Base-by-base conservation (phyloP, 2,797 vertebrate genomes). In the Enteromius argenteus region DNA sequence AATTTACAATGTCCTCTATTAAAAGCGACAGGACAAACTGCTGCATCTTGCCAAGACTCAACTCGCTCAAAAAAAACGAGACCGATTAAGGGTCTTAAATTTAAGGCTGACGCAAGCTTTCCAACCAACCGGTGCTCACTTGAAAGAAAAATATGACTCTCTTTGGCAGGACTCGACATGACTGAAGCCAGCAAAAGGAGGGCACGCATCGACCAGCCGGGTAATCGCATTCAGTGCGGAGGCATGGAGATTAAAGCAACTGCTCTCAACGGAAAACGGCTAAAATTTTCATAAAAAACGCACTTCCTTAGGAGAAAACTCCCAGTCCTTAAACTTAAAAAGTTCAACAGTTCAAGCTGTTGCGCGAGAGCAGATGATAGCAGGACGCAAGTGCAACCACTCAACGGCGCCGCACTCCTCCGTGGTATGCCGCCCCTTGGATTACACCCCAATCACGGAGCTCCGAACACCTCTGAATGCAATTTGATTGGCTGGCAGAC, bases 141-240 rank as follows among this genome's bases (percentile, higher is more conserved):
- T 97, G 97, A 96, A 94, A 96, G 96, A 96, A 94, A 58, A 96
- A 95, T 95, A 93, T 94, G 95, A 98, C 96, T 98, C 97, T 96
- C 95, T 93, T 96, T 97, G 98, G 97, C 98, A 99, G 98, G 98
- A 99, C 98, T 99, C 96, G 97, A 99, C 98, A 99, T 99, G 98
- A 99, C 97, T 97, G 96, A 98, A 96, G 96, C 96, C 97, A 97
- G 96, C 96, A 97, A 98, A 97, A 97, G 98, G 97, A 97, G 96
- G 94, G 92, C 95, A 92, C 95, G 91, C 93, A 64, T 88, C 88
- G 75, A 86, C 88, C 87, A 89, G 88, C 88, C 88, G 82, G 79
- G 86, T 79, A 87, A 89, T 89, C 83, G 73, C 80, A 87, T 89
- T 86, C 83, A 79, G 85, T 89, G 80, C 77, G 87, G 88, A 89